Conservation (phyloP, 2,888 invertebrate species). For the Nomada fabriciana region DNA sequence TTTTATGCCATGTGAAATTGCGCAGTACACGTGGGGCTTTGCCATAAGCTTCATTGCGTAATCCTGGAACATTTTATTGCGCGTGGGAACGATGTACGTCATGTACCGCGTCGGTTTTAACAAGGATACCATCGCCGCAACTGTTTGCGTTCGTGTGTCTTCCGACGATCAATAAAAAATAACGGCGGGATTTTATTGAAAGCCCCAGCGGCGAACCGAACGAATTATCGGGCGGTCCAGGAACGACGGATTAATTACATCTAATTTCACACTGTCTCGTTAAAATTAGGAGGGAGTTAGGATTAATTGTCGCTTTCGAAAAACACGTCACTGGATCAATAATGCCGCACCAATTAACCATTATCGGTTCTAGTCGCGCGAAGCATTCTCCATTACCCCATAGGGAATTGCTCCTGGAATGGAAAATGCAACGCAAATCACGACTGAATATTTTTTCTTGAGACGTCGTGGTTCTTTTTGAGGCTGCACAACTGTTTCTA, state of each 20-base stretch:
- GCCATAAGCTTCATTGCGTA: constrained; percentile 68
- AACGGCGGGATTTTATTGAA: constrained; percentile 26
- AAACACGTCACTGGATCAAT: neutral
- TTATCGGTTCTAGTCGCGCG: neutral
- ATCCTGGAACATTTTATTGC: constrained; percentile 69
- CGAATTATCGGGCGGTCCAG: constrained; percentile 4
- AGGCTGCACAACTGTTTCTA: too few relatives aligned
- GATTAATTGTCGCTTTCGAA: constrained; percentile 4
- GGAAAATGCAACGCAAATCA: too few relatives aligned
- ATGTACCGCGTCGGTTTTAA: constrained; percentile 66
- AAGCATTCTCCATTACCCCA: too few relatives aligned
- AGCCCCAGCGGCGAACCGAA: neutral
- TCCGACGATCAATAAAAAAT: constrained; percentile 41
- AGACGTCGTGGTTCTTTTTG: too few relatives aligned
- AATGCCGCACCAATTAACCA: neutral
- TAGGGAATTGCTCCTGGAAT: too few relatives aligned
- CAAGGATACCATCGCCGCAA: constrained; percentile 48
- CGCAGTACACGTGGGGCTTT: constrained; percentile 53
- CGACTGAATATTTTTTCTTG: too few relatives aligned
- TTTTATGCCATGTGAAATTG: constrained; percentile 57
- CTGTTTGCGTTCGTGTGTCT: constrained; percentile 32
- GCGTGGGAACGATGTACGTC: constrained; percentile 70
- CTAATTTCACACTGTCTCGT: constrained; percentile 8
- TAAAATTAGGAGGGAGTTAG: constrained; percentile 9
- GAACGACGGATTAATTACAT: neutral